A percentile compares a stretch with the other conserved stretches of the same genome.
Evolutionary conservation across 2,888 invertebrate species (phyloP).

Genomic region (Lydus trimaculatus): DNA sequence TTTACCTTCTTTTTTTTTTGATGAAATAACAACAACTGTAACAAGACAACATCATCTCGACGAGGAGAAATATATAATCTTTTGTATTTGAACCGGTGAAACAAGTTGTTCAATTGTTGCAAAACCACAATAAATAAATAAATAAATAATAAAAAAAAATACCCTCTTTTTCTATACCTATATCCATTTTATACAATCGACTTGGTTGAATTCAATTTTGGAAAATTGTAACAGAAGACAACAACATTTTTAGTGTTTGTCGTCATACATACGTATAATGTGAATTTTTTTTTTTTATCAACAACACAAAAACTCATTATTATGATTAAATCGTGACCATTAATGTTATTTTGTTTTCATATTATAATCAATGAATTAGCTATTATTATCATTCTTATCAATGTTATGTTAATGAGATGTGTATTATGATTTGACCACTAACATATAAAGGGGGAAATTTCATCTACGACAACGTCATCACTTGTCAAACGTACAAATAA

Average conservation of each 20-base stretch:
- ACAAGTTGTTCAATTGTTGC: slow-evolving; percentile 33
- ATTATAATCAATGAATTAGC: slow-evolving; percentile 9
- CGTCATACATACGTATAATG: too few species aligned
- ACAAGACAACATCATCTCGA: slow-evolving; percentile 4
- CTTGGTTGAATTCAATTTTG: not conserved
- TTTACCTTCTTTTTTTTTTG: not conserved
- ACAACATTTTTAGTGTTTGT: not conserved
- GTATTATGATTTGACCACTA: not conserved
- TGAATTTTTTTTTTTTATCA: not conserved
- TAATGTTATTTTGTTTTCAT: not conserved
- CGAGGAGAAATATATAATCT: slow-evolving; percentile 12
- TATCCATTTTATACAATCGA: not conserved
- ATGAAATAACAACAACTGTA: not conserved
- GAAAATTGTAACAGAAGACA: not conserved
- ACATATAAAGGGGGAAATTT: not conserved
- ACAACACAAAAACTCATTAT: not conserved
- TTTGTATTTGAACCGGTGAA: slow-evolving; percentile 28
- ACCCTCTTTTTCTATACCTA: not conserved
- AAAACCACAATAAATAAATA: slow-evolving; percentile 8
- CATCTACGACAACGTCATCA: slow-evolving; percentile 46
- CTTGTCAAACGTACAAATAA: too few species aligned
- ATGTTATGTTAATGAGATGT: not conserved
- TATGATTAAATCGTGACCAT: not conserved
- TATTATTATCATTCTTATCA: slow-evolving; percentile 7
- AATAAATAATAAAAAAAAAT: too few species aligned